Conservation (phyloP, 2,888 invertebrate species). For the Holacanthella duospinosa region DNA sequence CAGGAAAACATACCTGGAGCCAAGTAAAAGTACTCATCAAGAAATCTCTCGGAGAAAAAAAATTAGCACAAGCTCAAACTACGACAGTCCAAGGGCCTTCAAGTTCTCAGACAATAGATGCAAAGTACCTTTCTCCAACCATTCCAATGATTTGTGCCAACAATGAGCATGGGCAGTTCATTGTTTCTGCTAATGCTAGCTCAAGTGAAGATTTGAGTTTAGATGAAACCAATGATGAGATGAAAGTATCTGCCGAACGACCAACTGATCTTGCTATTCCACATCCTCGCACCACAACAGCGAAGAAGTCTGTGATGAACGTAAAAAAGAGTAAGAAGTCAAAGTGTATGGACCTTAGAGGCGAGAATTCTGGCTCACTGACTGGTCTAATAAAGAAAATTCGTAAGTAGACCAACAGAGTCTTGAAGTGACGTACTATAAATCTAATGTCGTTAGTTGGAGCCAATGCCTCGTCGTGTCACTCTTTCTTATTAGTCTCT, state of each 20-base stretch:
- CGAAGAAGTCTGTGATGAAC: slow-evolving; percentile 14
- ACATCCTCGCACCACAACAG: background rate
- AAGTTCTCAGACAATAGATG: background rate
- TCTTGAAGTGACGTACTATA: background rate
- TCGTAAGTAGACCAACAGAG: slow-evolving; percentile 31
- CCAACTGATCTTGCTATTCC: slow-evolving; percentile 15
- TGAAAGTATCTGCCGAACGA: background rate
- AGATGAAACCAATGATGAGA: background rate
- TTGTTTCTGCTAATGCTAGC: background rate
- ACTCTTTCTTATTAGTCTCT: background rate
- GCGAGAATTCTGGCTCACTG: slow-evolving; percentile 39
- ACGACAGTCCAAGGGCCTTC: background rate
- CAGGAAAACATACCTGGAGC: slow-evolving; percentile 23
- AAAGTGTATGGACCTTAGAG: slow-evolving; percentile 47
- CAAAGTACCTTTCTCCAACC: background rate
- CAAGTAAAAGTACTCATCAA: slow-evolving; percentile 32
- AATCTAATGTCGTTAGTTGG: background rate
- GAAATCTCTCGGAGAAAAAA: slow-evolving; percentile 9
- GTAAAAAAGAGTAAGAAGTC: slow-evolving; percentile 9
- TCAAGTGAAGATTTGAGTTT: slow-evolving; percentile 4
- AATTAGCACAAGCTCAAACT: background rate
- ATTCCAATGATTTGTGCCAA: too few species aligned
- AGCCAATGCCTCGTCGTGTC: slow-evolving; percentile 12
- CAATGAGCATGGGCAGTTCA: background rate
- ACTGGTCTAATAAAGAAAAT: slow-evolving; percentile 32